phyloP scores from a whole-genome alignment of 2,888 invertebrate genomes.

The Scelioninae gen. 2 region DNA sequence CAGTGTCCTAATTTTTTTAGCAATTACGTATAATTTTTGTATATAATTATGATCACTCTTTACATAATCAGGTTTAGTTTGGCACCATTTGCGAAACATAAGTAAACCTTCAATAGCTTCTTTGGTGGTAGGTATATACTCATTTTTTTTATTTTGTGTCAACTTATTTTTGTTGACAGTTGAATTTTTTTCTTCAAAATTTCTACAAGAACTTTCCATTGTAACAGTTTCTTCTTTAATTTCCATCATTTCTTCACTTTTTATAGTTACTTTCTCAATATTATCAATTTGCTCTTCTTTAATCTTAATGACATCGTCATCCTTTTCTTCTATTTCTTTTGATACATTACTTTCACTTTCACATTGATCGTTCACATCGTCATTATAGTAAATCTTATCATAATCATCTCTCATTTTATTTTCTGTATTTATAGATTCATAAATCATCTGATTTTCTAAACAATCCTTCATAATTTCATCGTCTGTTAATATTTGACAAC shows the following conservation, averaged over 20 bases:
- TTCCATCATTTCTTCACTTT: background rate
- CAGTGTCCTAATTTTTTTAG: no score
- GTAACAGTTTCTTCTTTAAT: background rate
- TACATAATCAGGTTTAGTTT: conserved; percentile 2
- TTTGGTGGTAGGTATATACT: background rate
- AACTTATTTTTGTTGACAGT: no score
- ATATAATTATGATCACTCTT: conserved; percentile 9
- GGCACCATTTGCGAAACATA: conserved; percentile 13
- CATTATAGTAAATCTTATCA: background rate
- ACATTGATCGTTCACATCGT: background rate
- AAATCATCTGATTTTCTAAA: background rate
- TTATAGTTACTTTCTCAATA: background rate
- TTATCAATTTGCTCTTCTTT: background rate
- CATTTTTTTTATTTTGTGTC: background rate
- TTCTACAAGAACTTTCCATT: background rate
- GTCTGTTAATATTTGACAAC: conserved; percentile 20
- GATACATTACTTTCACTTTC: background rate
- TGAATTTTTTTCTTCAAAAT: background rate
- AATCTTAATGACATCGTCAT: no score
- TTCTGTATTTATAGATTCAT: background rate
- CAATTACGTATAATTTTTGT: background rate
- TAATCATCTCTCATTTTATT: background rate
- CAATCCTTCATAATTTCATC: conserved; percentile 17
- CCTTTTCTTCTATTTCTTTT: no score
- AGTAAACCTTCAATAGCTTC: conserved; percentile 16